phyloP scores from a whole-genome alignment of 2,797 vertebrate genomes.

The Gobionotothen gibberifrons region DNA sequence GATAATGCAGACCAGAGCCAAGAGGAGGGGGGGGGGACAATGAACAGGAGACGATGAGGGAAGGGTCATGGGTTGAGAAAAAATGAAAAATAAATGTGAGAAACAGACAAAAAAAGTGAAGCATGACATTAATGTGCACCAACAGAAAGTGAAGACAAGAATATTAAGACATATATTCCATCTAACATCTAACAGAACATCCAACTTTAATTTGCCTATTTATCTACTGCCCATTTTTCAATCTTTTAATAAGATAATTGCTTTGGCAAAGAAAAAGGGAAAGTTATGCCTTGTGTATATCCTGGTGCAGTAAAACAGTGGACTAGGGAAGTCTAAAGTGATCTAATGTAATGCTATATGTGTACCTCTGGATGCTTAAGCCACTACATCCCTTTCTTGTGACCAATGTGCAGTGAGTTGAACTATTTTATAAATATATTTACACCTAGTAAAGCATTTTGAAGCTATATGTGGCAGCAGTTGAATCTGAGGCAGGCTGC shows the following conservation, averaged over 20 bases:
- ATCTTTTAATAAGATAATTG: too few relatives aligned
- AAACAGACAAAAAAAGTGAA: conserved; percentile 23
- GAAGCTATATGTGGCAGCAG: too few relatives aligned
- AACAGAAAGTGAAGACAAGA: neutral
- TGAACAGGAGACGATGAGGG: conserved; percentile 47
- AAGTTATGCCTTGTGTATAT: too few relatives aligned
- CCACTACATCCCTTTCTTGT: neutral
- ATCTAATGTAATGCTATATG: neutral
- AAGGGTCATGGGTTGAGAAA: conserved; percentile 19
- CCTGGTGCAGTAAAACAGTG: too few relatives aligned
- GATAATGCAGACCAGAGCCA: conserved; percentile 64
- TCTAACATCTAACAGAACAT: too few relatives aligned
- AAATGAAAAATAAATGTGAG: conserved; percentile 33
- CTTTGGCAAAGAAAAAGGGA: too few relatives aligned
- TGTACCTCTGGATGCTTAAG: neutral
- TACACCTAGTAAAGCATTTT: neutral
- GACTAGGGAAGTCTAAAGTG: too few relatives aligned
- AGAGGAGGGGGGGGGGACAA: conserved; percentile 44
- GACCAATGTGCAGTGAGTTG: neutral
- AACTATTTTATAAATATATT: neutral
- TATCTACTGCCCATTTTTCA: too few relatives aligned
- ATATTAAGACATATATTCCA: too few relatives aligned
- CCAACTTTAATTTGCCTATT: too few relatives aligned
- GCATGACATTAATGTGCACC: conserved; percentile 9
- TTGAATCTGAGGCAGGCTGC: neutral